Evolutionary conservation across 2,113 vertebrate genomes (phyloP).

Genomic region (Blennius ocellaris): DNA sequence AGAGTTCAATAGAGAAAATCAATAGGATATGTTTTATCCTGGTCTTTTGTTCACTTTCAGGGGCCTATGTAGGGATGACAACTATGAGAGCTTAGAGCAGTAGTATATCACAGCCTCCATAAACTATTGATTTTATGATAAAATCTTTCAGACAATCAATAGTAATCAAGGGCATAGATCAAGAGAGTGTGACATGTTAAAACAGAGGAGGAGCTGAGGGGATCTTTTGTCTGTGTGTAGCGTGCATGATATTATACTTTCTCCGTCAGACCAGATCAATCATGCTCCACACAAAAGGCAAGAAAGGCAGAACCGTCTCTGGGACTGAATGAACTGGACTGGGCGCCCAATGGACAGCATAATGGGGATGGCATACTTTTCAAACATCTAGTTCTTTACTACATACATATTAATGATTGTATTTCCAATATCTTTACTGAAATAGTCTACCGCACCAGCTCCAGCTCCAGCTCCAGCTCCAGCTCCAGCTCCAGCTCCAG

Average conservation of each 20-base stretch:
- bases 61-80: constrained; percentile 84
- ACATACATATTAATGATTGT: background rate
- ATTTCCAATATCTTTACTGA: background rate
- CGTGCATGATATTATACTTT: constrained; percentile 1
- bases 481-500: background rate
- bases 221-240: constrained; percentile 75
- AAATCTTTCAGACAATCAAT: constrained; percentile 90
- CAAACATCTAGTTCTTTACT: background rate
- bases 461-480: background rate
- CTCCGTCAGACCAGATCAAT: constrained; percentile 29
- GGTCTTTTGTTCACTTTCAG: constrained; percentile 86
- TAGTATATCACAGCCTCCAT: constrained; percentile 86
- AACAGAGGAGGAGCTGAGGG: constrained; percentile 81
- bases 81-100: constrained; percentile 81
- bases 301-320: background rate
- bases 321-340: constrained; percentile 3
- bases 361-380: background rate
- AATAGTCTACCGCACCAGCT: background rate
- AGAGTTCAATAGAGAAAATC: constrained; percentile 87
- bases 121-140: constrained; percentile 92
- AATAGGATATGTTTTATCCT: constrained; percentile 86
- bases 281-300: constrained; percentile 2
- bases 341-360: background rate
- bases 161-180: constrained; percentile 89
- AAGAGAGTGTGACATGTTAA: constrained; percentile 83